A percentile compares a stretch with the other conserved stretches of the same genome.
Evolutionary conservation across 2,113 vertebrate species (phyloP).

Genomic region (Tretioscincus oriximinensis): DNA sequence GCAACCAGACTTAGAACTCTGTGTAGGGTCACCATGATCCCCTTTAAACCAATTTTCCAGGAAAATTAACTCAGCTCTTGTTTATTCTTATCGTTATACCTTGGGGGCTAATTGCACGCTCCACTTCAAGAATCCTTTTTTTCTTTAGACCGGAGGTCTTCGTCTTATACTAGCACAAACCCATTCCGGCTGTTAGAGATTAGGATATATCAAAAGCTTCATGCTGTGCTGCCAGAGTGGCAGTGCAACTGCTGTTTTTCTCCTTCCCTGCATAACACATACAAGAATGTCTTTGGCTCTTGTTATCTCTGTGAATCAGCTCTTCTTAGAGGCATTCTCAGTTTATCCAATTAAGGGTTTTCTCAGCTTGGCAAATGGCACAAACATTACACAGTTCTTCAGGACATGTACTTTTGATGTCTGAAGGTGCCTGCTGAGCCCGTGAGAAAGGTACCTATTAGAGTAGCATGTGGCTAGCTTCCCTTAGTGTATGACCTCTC

Average conservation of each 20-base stretch:
- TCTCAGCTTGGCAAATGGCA: conserved; percentile 26
- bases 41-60: conserved; percentile 21
- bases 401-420: neutral
- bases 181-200: conserved; percentile 15
- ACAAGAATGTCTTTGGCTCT: neutral
- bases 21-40: neutral
- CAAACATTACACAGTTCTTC: conserved; percentile 1
- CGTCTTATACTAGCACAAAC: neutral
- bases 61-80: neutral
- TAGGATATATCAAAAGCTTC: conserved; percentile 29
- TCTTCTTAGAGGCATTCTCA: conserved; percentile 14
- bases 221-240: neutral
- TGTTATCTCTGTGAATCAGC: conserved; percentile 2
- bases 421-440: neutral
- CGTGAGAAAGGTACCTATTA: neutral
- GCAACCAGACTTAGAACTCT: neutral
- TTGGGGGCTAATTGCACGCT: neutral
- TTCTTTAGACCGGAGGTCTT: neutral
- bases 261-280: neutral
- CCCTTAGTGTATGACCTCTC: neutral
- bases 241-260: neutral
- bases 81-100: conserved; percentile 26
- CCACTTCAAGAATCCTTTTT: neutral
- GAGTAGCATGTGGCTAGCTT: neutral
- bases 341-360: neutral